Evolutionary conservation across 2,113 vertebrate species (phyloP).

Genomic region (Perca schrenkii): DNA sequence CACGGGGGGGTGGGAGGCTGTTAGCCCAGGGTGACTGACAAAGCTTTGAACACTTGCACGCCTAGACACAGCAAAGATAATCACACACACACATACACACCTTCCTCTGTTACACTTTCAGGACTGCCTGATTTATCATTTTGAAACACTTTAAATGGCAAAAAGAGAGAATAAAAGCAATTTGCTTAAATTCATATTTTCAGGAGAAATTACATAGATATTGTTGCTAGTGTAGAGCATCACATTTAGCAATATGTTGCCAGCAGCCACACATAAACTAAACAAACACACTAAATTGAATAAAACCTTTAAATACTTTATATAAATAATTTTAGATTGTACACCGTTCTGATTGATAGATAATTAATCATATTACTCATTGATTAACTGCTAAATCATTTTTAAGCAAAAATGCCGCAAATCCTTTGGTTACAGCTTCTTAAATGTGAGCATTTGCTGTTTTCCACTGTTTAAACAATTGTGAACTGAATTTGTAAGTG

Average conservation of each 20-base stretch:
- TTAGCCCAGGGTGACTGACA: slow-evolving; percentile 73
- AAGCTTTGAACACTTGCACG: slow-evolving; percentile 72
- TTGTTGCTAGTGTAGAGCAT: background rate
- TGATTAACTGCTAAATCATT: no score
- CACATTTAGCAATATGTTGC: background rate
- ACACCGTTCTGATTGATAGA: no score
- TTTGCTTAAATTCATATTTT: background rate
- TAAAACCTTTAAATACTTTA: no score
- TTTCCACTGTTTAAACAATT: no score
- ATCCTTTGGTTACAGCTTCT: no score
- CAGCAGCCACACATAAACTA: background rate
- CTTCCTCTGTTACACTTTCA: slow-evolving; percentile 34
- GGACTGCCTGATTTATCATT: slow-evolving; percentile 6
- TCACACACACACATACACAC: slow-evolving; percentile 60
- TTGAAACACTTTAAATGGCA: slow-evolving; percentile 25
- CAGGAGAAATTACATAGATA: background rate
- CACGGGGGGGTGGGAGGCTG: slow-evolving; percentile 34
- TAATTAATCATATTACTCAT: no score
- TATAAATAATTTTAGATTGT: no score
- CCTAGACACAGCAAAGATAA: slow-evolving; percentile 68
- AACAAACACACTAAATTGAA: no score
- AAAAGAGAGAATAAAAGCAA: background rate
- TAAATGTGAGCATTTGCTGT: no score
- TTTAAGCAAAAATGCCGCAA: no score
- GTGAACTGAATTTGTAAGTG: background rate